Conservation (phyloP, 1,140 invertebrate genomes). For the Polypedilum pembai region DNA sequence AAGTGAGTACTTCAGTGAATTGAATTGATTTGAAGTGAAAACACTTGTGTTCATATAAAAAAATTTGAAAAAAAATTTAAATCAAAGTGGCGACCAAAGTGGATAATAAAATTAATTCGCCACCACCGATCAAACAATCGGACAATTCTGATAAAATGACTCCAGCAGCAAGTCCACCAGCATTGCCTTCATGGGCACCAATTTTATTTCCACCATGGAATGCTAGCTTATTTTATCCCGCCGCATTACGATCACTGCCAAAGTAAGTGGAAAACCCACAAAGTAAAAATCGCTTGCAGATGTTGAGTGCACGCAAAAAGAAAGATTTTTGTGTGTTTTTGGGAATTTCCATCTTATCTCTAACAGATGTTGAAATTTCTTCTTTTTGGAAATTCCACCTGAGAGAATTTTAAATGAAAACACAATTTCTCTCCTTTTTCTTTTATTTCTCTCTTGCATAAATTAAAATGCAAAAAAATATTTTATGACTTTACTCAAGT, state of each 20-base stretch:
- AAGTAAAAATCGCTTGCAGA: neutral
- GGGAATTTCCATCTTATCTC: neutral
- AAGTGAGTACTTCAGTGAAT: neutral
- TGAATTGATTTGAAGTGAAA: slow-evolving; percentile 18
- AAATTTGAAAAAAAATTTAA: neutral
- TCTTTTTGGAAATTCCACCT: slow-evolving; percentile 4
- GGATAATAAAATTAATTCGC: neutral
- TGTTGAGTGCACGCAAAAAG: neutral
- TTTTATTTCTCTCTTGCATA: neutral
- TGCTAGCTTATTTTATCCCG: neutral
- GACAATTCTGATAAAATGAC: slow-evolving; percentile 7
- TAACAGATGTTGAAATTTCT: neutral
- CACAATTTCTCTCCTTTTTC: too few species aligned
- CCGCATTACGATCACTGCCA: neutral
- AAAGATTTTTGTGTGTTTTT: neutral
- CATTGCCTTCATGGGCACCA: neutral
- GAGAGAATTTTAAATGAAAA: neutral
- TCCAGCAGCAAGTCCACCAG: slow-evolving; percentile 20
- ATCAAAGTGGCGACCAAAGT: slow-evolving; percentile 23
- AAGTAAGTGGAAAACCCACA: neutral
- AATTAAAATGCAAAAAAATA: neutral
- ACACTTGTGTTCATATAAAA: slow-evolving; percentile 13
- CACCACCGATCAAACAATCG: neutral
- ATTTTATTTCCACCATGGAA: slow-evolving; percentile 21
- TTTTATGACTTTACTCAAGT: neutral